These are phyloP conservation scores for Dryas iulia DNA, from an alignment of 1,140 invertebrate species.

Conservation along the genomic window DNA sequence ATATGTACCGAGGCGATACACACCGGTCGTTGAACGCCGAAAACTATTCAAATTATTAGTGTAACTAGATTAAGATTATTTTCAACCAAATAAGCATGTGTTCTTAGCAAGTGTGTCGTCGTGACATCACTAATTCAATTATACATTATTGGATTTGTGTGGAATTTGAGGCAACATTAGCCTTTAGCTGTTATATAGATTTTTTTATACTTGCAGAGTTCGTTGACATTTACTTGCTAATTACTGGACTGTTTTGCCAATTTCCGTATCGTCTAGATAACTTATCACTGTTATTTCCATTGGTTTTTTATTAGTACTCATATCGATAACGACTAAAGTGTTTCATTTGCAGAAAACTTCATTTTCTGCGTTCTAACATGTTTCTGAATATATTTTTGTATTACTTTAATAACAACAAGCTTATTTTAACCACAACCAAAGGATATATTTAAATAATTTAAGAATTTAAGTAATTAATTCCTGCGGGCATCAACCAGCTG, in stretches of 20 bases:
- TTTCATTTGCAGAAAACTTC: neutral
- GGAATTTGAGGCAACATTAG: neutral
- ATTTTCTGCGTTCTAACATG: neutral
- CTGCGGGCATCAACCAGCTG: conserved; percentile 21
- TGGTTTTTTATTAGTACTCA: neutral
- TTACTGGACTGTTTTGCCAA: neutral
- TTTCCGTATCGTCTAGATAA: conserved; percentile 12
- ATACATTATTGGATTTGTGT: conserved; percentile 20
- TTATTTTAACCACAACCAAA: neutral
- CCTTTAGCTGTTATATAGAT: neutral
- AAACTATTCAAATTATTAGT: conserved; percentile 24
- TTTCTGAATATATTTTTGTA: neutral
- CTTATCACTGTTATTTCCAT: conserved; percentile 16
- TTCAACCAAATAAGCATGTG: conserved; percentile 1
- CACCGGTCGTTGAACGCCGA: conserved; percentile 50
- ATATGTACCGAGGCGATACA: conserved; percentile 39
- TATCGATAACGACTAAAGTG: neutral
- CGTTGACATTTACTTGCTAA: conserved; percentile 11
- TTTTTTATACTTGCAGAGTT: conserved; percentile 1
- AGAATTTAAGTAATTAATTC: conserved; percentile 6
- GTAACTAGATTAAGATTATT: conserved; percentile 27
- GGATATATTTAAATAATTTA: neutral
- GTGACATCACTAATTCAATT: conserved; percentile 26
- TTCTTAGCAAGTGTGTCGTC: neutral
- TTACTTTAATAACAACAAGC: neutral